Conservation (phyloP, 1,140 invertebrate species). For the Lerema accius region DNA sequence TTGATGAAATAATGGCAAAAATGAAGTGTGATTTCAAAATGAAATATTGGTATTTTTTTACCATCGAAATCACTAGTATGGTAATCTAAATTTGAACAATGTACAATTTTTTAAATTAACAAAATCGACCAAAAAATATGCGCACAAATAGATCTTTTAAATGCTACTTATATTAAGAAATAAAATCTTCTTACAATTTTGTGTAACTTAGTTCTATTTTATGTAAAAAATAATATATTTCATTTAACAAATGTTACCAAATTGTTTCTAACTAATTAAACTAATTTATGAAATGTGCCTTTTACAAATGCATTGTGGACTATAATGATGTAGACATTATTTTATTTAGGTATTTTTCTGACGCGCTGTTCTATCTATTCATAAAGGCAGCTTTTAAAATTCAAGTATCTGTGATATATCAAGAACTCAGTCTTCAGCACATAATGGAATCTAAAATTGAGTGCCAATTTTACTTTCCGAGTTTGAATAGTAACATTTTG, state of each 20-base stretch:
- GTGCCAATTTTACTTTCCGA: conserved; percentile 65
- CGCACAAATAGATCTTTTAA: conserved; percentile 29
- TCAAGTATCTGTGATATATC: conserved; percentile 64
- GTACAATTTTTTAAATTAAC: conserved; percentile 10
- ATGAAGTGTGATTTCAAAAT: background rate
- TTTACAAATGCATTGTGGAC: conserved; percentile 18
- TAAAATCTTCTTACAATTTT: conserved; percentile 23
- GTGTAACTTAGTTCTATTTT: conserved; percentile 24
- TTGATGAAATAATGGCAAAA: background rate
- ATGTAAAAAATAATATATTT: conserved; percentile 37
- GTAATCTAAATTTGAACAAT: background rate
- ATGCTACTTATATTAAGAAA: conserved; percentile 11
- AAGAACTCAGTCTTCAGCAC: conserved; percentile 34
- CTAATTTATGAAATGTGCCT: conserved; percentile 51
- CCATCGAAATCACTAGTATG: background rate
- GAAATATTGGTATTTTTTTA: background rate
- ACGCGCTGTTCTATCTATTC: conserved; percentile 22
- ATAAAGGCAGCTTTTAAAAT: conserved; percentile 49
- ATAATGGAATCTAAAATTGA: conserved; percentile 50
- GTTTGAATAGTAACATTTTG: conserved; percentile 62
- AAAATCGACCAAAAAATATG: conserved; percentile 25
- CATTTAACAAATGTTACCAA: conserved; percentile 58
- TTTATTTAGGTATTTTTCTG: conserved; percentile 42
- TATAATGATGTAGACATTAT: conserved; percentile 35
- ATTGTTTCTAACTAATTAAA: conserved; percentile 49